phyloP scores from a whole-genome alignment of 2,888 invertebrate genomes.

The Coelinius sp. region DNA sequence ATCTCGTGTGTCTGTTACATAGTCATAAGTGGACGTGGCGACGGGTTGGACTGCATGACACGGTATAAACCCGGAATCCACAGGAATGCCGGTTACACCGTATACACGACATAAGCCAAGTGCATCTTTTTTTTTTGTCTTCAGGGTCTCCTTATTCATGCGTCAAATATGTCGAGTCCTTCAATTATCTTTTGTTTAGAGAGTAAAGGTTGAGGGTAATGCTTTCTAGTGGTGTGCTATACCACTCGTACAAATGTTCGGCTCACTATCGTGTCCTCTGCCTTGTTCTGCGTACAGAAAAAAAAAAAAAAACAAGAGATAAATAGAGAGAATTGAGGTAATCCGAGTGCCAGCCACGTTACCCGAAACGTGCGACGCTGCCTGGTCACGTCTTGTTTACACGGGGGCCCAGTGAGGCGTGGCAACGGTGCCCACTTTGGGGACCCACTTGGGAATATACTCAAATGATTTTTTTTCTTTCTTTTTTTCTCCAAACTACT shows the following conservation, averaged over 20 bases:
- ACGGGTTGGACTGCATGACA: conserved; percentile 15
- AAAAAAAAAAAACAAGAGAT: not conserved
- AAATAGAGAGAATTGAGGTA: conserved; percentile 38
- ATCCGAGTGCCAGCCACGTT: conserved; percentile 49
- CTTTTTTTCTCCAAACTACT: too few relatives aligned
- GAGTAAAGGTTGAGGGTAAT: conserved; percentile 24
- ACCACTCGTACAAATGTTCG: conserved; percentile 1
- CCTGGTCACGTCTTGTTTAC: conserved; percentile 49
- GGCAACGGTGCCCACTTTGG: conserved; percentile 41
- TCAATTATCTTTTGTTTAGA: conserved; percentile 6
- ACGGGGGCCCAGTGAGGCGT: conserved; percentile 42
- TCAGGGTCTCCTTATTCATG: not conserved
- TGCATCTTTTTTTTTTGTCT: conserved; percentile 14
- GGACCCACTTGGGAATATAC: conserved; percentile 1
- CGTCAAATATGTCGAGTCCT: conserved; percentile 37
- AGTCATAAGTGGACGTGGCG: conserved; percentile 2
- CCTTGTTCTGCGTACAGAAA: not conserved
- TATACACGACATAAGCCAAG: not conserved
- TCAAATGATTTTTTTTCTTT: not conserved
- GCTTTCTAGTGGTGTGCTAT: not conserved
- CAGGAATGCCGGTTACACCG: conserved; percentile 32
- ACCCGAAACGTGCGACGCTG: conserved; percentile 49
- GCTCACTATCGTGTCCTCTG: not conserved
- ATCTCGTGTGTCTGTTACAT: conserved; percentile 29
- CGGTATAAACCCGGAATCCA: conserved; percentile 31